phyloP scores from a whole-genome alignment of 2,888 invertebrate genomes.

The Steinernema carpocapsae region DNA sequence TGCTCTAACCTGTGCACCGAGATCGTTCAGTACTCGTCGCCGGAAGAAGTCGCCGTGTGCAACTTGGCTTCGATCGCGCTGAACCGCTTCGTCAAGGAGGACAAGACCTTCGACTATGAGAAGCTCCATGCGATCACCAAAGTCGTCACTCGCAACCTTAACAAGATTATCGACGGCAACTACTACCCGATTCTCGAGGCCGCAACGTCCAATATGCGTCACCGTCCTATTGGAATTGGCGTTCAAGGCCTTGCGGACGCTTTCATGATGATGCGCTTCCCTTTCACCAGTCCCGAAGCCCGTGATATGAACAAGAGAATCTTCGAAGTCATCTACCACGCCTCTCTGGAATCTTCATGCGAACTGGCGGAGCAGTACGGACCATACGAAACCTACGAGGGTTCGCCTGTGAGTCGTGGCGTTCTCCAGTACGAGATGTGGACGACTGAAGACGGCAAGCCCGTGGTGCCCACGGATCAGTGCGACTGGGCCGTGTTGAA shows the following conservation, averaged over 20 bases:
- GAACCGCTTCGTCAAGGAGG: constrained; percentile 84
- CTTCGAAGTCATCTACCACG: constrained; percentile 96
- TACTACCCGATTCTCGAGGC: constrained; percentile 89
- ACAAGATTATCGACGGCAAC: constrained; percentile 95
- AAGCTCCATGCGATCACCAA: constrained; percentile 80
- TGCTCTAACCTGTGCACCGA: constrained; percentile 98
- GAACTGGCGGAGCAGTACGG: constrained; percentile 86
- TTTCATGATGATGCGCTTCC: constrained; percentile 87
- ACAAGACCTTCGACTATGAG: constrained; percentile 81
- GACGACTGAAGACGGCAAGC: constrained; percentile 75
- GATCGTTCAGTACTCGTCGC: constrained; percentile 84
- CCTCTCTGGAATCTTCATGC: constrained; percentile 93
- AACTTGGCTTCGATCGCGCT: constrained; percentile 96
- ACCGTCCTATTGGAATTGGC: constrained; percentile 81
- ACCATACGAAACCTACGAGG: constrained; percentile 85
- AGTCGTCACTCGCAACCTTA: constrained; percentile 86
- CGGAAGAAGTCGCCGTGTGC: constrained; percentile 82
- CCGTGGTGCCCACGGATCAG: constrained; percentile 76
- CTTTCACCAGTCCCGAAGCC: constrained; percentile 89
- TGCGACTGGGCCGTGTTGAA: constrained; percentile 87
- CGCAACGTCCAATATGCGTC: constrained; percentile 80
- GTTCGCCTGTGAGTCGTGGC: constrained; percentile 90
- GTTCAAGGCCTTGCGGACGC: constrained; percentile 97
- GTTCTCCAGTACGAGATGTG: constrained; percentile 98
- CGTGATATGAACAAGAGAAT: constrained; percentile 87